Evolutionary conservation across 2,888 invertebrate species (phyloP), one percentile per base, ranked within the genome.

Genomic region (Thera britannica): DNA sequence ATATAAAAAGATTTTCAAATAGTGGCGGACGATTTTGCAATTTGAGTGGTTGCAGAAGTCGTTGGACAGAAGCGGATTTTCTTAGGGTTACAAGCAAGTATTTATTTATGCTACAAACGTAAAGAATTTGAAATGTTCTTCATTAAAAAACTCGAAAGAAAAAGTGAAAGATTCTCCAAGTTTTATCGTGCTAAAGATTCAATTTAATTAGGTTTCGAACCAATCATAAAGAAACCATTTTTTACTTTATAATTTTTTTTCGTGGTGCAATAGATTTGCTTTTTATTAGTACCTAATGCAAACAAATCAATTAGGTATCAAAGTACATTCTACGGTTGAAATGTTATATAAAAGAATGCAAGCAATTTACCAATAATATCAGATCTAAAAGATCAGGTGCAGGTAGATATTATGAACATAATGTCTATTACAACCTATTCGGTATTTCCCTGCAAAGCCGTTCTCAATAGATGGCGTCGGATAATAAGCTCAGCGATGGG

Each of bases 401-500:
- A 83, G 80, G 78, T 80, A 85, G 83, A 83, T 83, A 82, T 82
- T 88, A 91, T 89, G 89, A 90, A 86, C 81, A 84, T 84, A 84
- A 79, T 82, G 87, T 84, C 87, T 90, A 66, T 70, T 70, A 88
- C 90, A 87, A 89, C 85, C 91, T 89, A 90, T 90, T 89, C 84
- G 88, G 88, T 90, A 92, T 93, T 91, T 92, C 84, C 89, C 84
- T 88, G 86, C 82, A 93, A 92, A 93, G 92, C 93, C 92, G 87
- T 85, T 87, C 89, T 93, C 93, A 92, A 93, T 93, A 89, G 92
- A 90, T 90, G 88, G 90, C 87, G 90, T 83, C 87, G 83, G 83
- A 89, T 92, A 93, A 93, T 93, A 93, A 92, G 92, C 93, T 90
- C 89, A 83, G 82, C 86, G 89, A 90, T 89, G 89, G 92, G 86